A percentile compares a stretch with the other conserved stretches of the same genome.
These are phyloP conservation scores for Epinephelus malabaricus DNA, from an alignment of 2,797 vertebrate species.

Conservation along the genomic window DNA sequence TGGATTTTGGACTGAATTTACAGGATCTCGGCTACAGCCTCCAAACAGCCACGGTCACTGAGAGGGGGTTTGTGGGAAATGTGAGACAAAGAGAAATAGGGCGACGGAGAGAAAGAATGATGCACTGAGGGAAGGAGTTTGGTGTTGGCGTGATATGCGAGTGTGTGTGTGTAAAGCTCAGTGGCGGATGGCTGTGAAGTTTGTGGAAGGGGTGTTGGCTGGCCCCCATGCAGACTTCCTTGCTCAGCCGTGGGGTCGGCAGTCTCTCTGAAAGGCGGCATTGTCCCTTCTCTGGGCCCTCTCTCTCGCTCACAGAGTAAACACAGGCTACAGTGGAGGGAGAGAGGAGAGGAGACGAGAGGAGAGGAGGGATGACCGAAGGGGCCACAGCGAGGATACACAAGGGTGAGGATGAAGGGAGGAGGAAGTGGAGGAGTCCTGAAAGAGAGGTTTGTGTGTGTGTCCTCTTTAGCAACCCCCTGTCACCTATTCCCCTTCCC, in stretches of 20 bases:
- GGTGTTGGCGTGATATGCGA: conserved; percentile 32
- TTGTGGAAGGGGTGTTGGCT: conserved; percentile 83
- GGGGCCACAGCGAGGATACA: conserved; percentile 71
- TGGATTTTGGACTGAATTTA: conserved; percentile 62
- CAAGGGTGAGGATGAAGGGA: conserved; percentile 63
- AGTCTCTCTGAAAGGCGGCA: conserved; percentile 85
- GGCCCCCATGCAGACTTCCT: conserved; percentile 84
- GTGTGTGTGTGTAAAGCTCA: conserved; percentile 50
- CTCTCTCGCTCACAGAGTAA: conserved; percentile 78
- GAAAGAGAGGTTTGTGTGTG: conserved; percentile 75
- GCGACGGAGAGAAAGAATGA: conserved; percentile 23
- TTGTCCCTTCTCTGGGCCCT: conserved; percentile 78
- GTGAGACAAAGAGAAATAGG: conserved; percentile 45
- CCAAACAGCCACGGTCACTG: conserved; percentile 34
- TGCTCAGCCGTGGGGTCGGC: conserved; percentile 80
- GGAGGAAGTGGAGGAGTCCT: conserved; percentile 56
- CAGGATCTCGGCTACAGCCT: conserved; percentile 44
- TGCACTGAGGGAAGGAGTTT: conserved; percentile 23
- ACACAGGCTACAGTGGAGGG: conserved; percentile 74
- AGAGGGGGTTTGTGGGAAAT: conserved; percentile 57
- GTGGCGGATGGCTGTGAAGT: conserved; percentile 83
- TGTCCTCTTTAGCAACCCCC: conserved; percentile 47
- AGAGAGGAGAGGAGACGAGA: conserved; percentile 44
- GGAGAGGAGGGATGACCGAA: conserved; percentile 55
- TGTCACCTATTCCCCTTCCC: conserved; percentile 41